A percentile compares a stretch with the other conserved stretches of the same genome.
Conservation (phyloP, 2,797 vertebrate species). For the Sebastiscus tertius region DNA sequence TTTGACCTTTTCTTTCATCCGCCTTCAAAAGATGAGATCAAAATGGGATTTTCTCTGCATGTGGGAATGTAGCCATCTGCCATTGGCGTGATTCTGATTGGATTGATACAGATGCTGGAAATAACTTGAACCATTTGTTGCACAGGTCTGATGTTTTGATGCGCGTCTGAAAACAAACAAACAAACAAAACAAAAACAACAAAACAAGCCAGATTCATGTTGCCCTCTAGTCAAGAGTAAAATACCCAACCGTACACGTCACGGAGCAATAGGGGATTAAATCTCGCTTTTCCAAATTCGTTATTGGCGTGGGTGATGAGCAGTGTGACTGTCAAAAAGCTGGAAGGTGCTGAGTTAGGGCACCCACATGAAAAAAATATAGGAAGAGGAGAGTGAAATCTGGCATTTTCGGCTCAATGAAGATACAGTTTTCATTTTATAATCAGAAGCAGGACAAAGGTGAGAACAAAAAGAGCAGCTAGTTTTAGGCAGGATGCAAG, state of each 20-base stretch:
- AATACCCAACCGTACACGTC: slow-evolving; percentile 12
- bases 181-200: neutral
- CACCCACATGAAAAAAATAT: slow-evolving; percentile 15
- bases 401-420: neutral
- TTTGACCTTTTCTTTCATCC: slow-evolving; percentile 49
- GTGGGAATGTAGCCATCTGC: slow-evolving; percentile 42
- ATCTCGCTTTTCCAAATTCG: slow-evolving; percentile 34
- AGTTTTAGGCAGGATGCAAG: neutral
- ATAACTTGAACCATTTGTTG: slow-evolving; percentile 52
- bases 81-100: slow-evolving; percentile 31
- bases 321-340: slow-evolving; percentile 30
- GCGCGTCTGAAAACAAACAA: neutral
- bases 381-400: slow-evolving; percentile 6
- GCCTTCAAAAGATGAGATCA: slow-evolving; percentile 23
- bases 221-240: slow-evolving; percentile 54
- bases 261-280: slow-evolving; percentile 48
- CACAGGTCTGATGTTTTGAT: slow-evolving; percentile 50
- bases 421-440: neutral
- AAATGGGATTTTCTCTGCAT: slow-evolving; percentile 50
- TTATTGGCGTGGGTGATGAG: slow-evolving; percentile 44
- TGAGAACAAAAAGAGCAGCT: neutral
- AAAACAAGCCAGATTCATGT: slow-evolving; percentile 48
- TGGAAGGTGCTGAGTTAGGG: slow-evolving; percentile 28
- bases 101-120: slow-evolving; percentile 52
- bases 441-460: neutral